Evolutionary conservation across 2,113 vertebrate species (phyloP), one percentile per base, ranked within the genome.

Genomic region (Oenanthe melanoleuca): DNA sequence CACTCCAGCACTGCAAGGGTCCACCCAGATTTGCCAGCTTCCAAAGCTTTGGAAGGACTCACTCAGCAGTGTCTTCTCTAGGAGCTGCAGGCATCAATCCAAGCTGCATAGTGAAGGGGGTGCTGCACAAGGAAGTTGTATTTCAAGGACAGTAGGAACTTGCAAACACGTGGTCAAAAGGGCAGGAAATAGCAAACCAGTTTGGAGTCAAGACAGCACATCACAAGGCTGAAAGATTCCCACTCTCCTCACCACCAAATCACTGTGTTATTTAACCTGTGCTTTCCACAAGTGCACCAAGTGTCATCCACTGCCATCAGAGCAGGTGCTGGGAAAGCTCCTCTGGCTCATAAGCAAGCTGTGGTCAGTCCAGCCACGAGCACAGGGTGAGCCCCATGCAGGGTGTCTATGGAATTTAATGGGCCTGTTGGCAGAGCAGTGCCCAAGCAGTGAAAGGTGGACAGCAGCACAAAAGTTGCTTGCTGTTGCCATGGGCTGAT

Each of bases 341-440:
- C 21, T 21, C 33, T 56, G 59, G 45, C 44, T 72, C 2, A 0
- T 5, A 22, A 56, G 47, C 38, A 71, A 74, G 56, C 69, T 42
- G 29, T 42, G 61, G 21, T 21, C 2, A 2, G 47, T 52, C 49
- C 29, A 71, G 61, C 47, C 53, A 65, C 0, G 1, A 52, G 31
- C 52, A 79, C 0, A 0, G 2, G 2, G 25, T 11, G 21, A 92
- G 34, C 38, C 33, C 38, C 33, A 26, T 0, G 2, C 24, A 22
- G 49, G 56, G n/a, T 63, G 28, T 60, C 24, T 1, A 19, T 26
- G 40, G 44, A 75, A 64, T 64, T 19, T 6, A 38, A 22, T 50
- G 67, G 20, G 57, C 9, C 9, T 0, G 1, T 19, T 19, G 9
- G 83, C 70, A 88, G 74, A 71, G 38, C 20, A 64, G 53, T 40